Conservation (phyloP, 2,888 invertebrate species). For the Schizaphis graminum region DNA sequence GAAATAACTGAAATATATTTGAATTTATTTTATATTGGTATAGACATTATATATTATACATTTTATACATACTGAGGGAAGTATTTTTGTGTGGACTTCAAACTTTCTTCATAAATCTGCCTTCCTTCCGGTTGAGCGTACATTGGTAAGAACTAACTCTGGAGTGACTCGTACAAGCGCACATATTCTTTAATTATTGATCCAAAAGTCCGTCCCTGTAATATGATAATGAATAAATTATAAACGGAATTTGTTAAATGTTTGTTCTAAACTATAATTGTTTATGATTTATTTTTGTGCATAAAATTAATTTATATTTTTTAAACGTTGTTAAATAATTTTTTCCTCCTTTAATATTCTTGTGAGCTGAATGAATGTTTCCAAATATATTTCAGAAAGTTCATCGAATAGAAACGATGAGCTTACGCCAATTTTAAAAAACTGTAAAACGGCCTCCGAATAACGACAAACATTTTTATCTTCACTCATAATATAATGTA, state of each 20-base stretch:
- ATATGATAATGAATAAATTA: not conserved
- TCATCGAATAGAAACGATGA: not conserved
- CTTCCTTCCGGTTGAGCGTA: conserved; percentile 81
- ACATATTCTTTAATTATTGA: conserved; percentile 81
- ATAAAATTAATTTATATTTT: not conserved
- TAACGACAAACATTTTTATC: not conserved
- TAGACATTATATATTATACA: not conserved
- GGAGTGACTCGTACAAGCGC: conserved; percentile 74
- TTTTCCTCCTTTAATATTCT: not conserved
- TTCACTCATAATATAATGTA: not conserved
- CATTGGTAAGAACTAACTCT: conserved; percentile 79
- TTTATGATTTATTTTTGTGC: not conserved
- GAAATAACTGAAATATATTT: conserved; percentile 75
- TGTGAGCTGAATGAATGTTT: not conserved
- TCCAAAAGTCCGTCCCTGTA: conserved; percentile 84
- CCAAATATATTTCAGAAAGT: not conserved
- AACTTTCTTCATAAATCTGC: conserved; percentile 81
- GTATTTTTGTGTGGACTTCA: conserved; percentile 78
- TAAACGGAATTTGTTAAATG: not conserved
- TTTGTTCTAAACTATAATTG: not conserved
- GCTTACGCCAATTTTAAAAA: not conserved
- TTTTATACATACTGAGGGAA: conserved; percentile 82
- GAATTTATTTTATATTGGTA: not conserved
- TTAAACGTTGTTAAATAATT: not conserved
- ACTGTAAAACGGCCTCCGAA: not conserved